Percentiles rank a stretch among this genome's conserved stretches.
These are phyloP conservation scores for Sebastes elongatus DNA, from an alignment of 2,797 vertebrate species.

Conservation along the genomic window DNA sequence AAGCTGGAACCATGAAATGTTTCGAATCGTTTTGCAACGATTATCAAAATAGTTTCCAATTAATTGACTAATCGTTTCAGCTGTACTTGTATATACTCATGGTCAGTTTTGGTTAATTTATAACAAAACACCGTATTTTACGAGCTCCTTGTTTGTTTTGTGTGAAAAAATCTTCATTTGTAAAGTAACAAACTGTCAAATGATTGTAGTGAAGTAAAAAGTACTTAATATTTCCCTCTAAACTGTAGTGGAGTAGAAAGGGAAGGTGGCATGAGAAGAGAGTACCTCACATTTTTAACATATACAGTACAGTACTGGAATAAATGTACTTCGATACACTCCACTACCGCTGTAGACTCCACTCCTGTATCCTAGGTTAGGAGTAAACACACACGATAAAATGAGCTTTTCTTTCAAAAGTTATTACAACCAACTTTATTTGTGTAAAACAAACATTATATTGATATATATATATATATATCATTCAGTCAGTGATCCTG, in stretches of 20 bases:
- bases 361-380: not conserved
- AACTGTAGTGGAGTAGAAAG: not conserved
- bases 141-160: fast-evolving
- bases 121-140: not conserved
- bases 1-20: not conserved
- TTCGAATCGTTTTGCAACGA: not conserved
- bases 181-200: not conserved
- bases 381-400: not conserved
- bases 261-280: not conserved
- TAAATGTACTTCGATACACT: not conserved
- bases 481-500: not conserved
- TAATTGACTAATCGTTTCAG: not conserved
- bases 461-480: not conserved
- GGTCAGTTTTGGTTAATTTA: not conserved
- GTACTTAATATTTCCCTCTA: not conserved
- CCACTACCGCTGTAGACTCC: not conserved
- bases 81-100: not conserved
- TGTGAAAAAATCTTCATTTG: not conserved
- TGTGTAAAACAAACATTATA: not conserved
- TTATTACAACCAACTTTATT: constrained; percentile 18
- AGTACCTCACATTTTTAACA: not conserved
- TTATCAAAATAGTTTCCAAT: not conserved
- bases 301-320: not conserved
- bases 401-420: not conserved
- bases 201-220: fast-evolving